Evolutionary conservation across 2,113 vertebrate genomes (phyloP).

Genomic region (Thinocorus orbignyianus): DNA sequence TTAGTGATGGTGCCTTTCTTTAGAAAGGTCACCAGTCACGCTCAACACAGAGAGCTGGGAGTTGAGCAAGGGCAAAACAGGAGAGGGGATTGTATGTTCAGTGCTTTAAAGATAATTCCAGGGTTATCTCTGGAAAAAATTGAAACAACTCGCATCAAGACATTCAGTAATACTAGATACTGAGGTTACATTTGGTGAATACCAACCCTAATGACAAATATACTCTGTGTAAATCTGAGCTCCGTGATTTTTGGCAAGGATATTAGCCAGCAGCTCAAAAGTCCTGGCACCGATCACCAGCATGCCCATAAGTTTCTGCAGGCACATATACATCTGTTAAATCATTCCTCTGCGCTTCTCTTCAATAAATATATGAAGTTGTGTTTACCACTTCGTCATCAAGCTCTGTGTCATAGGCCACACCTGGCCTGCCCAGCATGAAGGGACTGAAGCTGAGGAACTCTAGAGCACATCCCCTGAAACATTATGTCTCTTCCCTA

Average conservation of each 20-base stretch:
- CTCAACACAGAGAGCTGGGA: background rate
- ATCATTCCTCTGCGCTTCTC: background rate
- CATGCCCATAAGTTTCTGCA: conserved; percentile 41
- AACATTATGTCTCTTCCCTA: background rate
- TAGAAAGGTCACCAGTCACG: conserved; percentile 12
- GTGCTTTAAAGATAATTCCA: conserved; percentile 38
- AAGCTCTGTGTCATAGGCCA: background rate
- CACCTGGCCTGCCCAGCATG: background rate
- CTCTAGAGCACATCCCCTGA: background rate
- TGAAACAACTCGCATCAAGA: background rate
- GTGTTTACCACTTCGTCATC: background rate
- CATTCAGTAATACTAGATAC: conserved; percentile 64
- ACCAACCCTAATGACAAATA: conserved; percentile 63
- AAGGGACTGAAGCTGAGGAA: background rate
- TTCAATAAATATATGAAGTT: background rate
- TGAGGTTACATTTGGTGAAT: conserved; percentile 67
- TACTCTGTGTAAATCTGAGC: conserved; percentile 57
- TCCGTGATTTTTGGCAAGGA: conserved; percentile 53
- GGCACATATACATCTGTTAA: conserved; percentile 51
- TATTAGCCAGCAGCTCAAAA: conserved; percentile 49
- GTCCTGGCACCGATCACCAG: conserved; percentile 16
- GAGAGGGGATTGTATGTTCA: background rate
- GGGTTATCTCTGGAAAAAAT: conserved; percentile 49
- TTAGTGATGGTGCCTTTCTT: background rate
- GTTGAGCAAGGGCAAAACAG: conserved; percentile 1